These are phyloP conservation scores for Steinernema carpocapsae DNA, from an alignment of 2,888 invertebrate species.

Conservation along the genomic window DNA sequence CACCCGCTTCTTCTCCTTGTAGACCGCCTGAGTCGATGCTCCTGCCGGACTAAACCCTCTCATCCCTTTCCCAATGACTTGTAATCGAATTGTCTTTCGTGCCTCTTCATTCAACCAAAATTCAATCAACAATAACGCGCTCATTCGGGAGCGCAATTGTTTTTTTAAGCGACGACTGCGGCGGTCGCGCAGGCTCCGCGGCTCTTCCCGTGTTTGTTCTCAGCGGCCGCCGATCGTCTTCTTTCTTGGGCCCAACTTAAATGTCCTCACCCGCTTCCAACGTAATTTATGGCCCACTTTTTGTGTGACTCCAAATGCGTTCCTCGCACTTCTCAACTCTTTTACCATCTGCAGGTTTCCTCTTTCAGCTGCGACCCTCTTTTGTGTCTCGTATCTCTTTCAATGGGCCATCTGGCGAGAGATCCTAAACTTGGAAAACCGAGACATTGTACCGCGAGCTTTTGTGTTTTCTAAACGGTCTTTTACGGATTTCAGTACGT, in stretches of 20 bases:
- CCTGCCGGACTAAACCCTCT: not conserved
- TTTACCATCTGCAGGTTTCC: constrained; percentile 23
- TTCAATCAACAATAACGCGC: constrained; percentile 34
- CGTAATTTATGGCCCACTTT: constrained; percentile 20
- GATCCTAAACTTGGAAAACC: no score
- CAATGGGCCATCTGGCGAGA: no score
- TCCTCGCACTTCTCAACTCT: constrained; percentile 23
- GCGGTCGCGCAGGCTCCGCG: not conserved
- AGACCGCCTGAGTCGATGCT: not conserved
- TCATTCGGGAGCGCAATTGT: constrained; percentile 33
- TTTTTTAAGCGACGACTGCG: constrained; percentile 20
- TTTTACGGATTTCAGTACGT: no score
- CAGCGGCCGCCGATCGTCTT: not conserved
- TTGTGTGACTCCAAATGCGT: constrained; percentile 7
- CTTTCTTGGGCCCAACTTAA: not conserved
- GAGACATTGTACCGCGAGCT: no score
- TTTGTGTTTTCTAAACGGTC: no score
- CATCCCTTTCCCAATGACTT: constrained; percentile 32
- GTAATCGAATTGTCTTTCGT: constrained; percentile 34
- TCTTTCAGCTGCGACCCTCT: not conserved
- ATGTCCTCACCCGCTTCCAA: constrained; percentile 15
- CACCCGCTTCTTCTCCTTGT: not conserved
- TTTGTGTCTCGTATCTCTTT: no score
- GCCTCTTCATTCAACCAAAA: constrained; percentile 33
- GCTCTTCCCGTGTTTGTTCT: not conserved